phyloP scores from a whole-genome alignment of 2,797 vertebrate genomes.

The Antrozous pallidus region DNA sequence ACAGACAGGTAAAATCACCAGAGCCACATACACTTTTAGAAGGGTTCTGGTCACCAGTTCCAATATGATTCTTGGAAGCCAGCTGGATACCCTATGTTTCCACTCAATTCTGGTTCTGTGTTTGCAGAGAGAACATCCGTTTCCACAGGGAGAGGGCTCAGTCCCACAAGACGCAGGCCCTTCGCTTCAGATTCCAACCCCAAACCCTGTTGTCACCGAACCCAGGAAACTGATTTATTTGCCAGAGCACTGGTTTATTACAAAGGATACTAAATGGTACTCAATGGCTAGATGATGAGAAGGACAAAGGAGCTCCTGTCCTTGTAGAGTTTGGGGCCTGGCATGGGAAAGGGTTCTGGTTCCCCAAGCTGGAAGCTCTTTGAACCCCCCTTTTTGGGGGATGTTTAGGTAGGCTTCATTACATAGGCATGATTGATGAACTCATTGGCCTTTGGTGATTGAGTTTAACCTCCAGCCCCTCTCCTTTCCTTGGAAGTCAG shows the following conservation, averaged over 20 bases:
- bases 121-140: background rate
- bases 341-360: background rate
- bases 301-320: background rate
- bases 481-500: background rate
- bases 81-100: background rate
- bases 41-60: background rate
- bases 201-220: background rate
- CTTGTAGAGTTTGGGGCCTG: background rate
- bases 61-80: background rate
- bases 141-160: background rate
- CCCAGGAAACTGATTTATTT: background rate
- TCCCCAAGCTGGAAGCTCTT: background rate
- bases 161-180: background rate
- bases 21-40: background rate
- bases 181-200: background rate
- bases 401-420: background rate
- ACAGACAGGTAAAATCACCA: background rate
- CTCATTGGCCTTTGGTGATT: background rate
- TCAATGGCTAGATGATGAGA: background rate
- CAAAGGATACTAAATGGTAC: background rate
- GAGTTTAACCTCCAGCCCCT: background rate
- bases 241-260: background rate
- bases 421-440: background rate
- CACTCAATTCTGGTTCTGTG: background rate
- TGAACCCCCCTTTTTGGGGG: background rate